Percentiles rank a stretch among this genome's conserved stretches.
phyloP scores from a whole-genome alignment of 2,888 invertebrate genomes.

The Elysia crispata region DNA sequence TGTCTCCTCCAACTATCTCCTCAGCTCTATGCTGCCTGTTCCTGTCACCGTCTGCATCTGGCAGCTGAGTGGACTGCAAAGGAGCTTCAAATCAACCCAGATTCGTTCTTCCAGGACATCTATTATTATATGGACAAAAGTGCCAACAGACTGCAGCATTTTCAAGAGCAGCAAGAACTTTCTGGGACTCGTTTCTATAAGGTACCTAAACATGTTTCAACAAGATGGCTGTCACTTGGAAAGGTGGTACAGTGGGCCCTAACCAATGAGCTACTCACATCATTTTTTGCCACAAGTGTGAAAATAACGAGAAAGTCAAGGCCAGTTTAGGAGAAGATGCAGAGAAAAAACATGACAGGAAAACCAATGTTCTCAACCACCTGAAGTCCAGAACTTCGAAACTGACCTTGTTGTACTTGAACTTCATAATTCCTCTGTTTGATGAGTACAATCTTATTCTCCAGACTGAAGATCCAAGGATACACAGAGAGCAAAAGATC shows the following conservation, averaged over 20 bases:
- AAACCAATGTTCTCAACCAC: not conserved
- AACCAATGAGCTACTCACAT: not conserved
- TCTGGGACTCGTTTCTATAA: not conserved
- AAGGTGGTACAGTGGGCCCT: not conserved
- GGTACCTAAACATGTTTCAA: not conserved
- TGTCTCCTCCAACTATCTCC: not conserved
- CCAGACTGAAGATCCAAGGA: not conserved
- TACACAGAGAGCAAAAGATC: not conserved
- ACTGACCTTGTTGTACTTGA: not conserved
- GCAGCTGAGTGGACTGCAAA: not conserved
- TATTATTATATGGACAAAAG: conserved; percentile 1
- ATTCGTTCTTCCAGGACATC: not conserved
- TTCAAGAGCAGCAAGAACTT: not conserved
- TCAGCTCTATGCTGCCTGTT: not conserved
- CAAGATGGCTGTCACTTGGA: not conserved
- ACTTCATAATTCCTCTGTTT: not conserved
- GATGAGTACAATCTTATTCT: not conserved
- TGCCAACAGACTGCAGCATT: not conserved
- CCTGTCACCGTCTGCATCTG: not conserved
- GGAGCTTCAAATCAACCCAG: not conserved
- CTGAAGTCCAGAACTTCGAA: not conserved
- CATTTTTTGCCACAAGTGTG: not conserved
- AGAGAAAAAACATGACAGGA: not conserved
- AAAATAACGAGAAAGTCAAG: not conserved
- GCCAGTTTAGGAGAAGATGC: not conserved